Evolutionary conservation across 2,888 invertebrate genomes (phyloP).

Genomic region (Mechanitis messenoides): DNA sequence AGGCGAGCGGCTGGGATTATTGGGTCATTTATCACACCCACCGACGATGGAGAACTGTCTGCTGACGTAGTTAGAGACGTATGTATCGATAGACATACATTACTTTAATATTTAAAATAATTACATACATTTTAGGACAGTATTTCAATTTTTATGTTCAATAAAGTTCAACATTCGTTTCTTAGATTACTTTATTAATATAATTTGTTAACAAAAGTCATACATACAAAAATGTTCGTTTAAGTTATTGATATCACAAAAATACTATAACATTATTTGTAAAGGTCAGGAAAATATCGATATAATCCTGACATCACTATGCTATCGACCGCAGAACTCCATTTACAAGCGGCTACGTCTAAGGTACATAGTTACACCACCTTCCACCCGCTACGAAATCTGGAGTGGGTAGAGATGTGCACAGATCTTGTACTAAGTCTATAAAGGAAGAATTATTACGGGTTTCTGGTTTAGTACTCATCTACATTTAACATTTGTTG

Average conservation of each 20-base stretch:
- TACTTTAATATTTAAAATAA: too few relatives aligned
- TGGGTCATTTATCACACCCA: constrained; percentile 73
- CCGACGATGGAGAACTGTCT: constrained; percentile 36
- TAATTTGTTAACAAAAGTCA: too few relatives aligned
- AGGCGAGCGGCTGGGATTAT: constrained; percentile 64
- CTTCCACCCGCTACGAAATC: constrained; percentile 31
- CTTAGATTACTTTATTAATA: too few relatives aligned
- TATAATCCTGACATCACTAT: constrained; percentile 41
- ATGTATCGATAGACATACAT: constrained; percentile 32
- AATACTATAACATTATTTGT: background rate
- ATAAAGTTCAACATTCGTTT: too few relatives aligned
- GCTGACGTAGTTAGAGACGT: constrained; percentile 9
- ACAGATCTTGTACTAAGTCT: constrained; percentile 12
- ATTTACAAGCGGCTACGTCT: constrained; percentile 44
- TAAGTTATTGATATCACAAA: too few relatives aligned
- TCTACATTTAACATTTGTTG: background rate
- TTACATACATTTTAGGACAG: too few relatives aligned
- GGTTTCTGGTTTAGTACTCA: background rate
- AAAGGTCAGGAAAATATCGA: constrained; percentile 34
- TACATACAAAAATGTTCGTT: too few relatives aligned
- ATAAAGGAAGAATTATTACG: constrained; percentile 13
- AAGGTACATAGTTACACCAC: constrained; percentile 37
- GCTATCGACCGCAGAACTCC: constrained; percentile 54
- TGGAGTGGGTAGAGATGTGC: constrained; percentile 30
- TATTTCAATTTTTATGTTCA: too few relatives aligned